These are phyloP conservation scores for Ganaspis sp. DNA, from an alignment of 1,140 invertebrate species.

Conservation along the genomic window DNA sequence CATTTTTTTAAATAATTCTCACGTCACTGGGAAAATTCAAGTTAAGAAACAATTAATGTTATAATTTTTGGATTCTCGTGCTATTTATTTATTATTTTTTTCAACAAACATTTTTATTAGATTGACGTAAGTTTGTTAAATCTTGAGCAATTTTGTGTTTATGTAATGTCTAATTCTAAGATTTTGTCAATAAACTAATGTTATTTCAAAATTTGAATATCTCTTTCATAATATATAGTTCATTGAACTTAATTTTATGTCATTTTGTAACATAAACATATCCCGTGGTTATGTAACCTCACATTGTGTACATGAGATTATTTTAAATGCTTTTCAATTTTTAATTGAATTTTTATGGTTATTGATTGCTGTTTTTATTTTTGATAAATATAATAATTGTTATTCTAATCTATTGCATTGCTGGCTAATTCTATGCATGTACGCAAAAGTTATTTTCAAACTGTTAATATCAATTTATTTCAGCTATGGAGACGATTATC, in stretches of 20 bases:
- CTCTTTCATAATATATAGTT: neutral
- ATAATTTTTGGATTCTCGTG: neutral
- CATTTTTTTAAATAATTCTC: neutral
- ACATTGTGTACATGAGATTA: neutral
- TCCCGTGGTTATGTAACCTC: neutral
- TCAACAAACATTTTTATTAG: neutral
- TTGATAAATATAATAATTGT: slow-evolving; percentile 19
- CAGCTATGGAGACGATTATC: slow-evolving; percentile 62
- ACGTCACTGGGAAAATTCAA: neutral
- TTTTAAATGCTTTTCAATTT: no score
- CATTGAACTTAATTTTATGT: neutral
- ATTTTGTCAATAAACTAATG: neutral
- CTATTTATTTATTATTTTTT: neutral
- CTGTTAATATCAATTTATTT: no score
- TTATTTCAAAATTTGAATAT: neutral
- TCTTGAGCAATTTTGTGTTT: neutral
- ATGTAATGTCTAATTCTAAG: neutral
- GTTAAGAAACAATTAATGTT: neutral
- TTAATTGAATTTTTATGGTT: neutral
- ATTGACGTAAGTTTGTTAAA: neutral
- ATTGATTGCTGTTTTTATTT: slow-evolving; percentile 32
- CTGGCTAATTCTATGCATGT: no score
- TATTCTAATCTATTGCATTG: slow-evolving; percentile 17
- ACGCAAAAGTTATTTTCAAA: no score
- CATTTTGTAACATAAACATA: slow-evolving; percentile 7